phyloP scores from a whole-genome alignment of 2,888 invertebrate genomes.

The Trimorus sp. region DNA sequence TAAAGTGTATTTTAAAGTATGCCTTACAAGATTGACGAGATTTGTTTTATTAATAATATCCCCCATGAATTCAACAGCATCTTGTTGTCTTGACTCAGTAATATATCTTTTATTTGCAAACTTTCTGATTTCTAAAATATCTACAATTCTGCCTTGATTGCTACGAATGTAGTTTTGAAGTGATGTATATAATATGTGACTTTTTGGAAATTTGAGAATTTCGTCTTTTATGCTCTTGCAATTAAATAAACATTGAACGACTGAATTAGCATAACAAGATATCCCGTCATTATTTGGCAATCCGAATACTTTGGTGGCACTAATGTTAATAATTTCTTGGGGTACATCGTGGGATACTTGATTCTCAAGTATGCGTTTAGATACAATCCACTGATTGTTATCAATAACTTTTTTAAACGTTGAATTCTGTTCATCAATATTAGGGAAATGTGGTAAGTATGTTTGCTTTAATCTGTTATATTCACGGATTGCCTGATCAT shows the following conservation, averaged over 20 bases:
- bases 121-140: constrained; percentile 20
- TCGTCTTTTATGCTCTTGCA: constrained; percentile 1
- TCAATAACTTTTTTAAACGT: background rate
- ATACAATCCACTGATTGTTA: constrained; percentile 1
- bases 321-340: background rate
- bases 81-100: constrained; percentile 11
- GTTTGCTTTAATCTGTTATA: constrained; percentile 1
- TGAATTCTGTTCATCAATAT: background rate
- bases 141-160: constrained; percentile 9
- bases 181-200: constrained; percentile 10
- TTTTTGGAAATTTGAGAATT: constrained; percentile 22
- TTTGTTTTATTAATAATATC: constrained; percentile 11
- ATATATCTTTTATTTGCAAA: constrained; percentile 31
- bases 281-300: constrained; percentile 4
- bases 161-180: constrained; percentile 11
- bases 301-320: background rate
- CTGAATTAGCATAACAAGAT: constrained; percentile 7
- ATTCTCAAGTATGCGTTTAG: constrained; percentile 4
- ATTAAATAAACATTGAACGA: constrained; percentile 6
- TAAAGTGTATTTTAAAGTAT: background rate
- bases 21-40: background rate
- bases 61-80: constrained; percentile 24
- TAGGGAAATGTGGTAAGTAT: constrained; percentile 1
- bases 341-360: background rate
- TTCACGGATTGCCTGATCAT: background rate